Conservation (phyloP, 2,113 vertebrate species). For the Zosterops lateralis region DNA sequence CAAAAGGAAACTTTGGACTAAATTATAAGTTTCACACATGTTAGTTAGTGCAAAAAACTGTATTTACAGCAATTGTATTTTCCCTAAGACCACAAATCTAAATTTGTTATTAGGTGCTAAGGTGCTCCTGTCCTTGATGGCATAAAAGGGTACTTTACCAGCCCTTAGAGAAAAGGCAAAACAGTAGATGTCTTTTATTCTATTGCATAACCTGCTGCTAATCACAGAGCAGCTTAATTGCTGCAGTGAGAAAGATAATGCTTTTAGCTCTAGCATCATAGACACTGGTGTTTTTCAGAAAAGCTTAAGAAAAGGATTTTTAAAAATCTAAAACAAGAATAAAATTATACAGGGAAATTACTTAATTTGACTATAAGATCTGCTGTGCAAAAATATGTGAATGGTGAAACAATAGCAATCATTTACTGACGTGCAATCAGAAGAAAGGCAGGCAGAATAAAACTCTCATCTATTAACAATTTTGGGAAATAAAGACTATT, state of each 20-base stretch:
- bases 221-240: constrained; percentile 20
- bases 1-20: neutral
- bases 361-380: neutral
- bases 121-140: neutral
- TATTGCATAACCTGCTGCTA: neutral
- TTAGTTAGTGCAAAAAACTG: neutral
- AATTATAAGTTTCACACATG: neutral
- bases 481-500: neutral
- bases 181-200: neutral
- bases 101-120: neutral
- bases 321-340: neutral
- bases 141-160: neutral
- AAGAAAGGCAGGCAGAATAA: neutral
- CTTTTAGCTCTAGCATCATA: neutral
- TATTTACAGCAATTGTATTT: neutral
- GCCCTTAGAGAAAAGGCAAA: neutral
- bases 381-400: neutral
- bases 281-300: neutral
- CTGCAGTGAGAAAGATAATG: constrained; percentile 8
- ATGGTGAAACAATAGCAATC: neutral
- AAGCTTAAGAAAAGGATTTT: neutral
- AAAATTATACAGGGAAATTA: neutral
- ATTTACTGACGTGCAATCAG: neutral
- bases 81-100: neutral
- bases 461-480: neutral